phyloP scores from a whole-genome alignment of 2,888 invertebrate species.

The Scaptomyza reducta region DNA sequence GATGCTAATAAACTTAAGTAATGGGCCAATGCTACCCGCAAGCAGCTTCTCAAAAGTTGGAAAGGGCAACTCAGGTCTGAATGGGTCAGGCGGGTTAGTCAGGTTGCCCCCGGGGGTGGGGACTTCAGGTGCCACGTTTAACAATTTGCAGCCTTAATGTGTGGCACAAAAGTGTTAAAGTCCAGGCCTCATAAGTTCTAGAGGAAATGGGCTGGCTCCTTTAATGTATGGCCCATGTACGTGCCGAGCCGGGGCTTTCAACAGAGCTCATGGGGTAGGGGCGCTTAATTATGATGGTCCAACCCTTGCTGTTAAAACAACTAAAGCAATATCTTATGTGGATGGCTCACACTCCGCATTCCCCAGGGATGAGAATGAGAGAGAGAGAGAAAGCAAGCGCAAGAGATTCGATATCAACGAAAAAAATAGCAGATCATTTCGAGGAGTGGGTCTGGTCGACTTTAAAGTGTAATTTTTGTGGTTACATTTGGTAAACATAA shows the following conservation, averaged over 20 bases:
- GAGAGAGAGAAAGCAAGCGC: not conserved
- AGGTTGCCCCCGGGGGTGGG: slow-evolving; percentile 15
- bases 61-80: not conserved
- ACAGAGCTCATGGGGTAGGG: slow-evolving; percentile 14
- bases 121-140: slow-evolving; percentile 63
- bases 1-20: slow-evolving; percentile 77
- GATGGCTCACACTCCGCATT: not conserved
- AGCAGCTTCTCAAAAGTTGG: not conserved
- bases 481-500: slow-evolving; percentile 77
- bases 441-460: slow-evolving; percentile 23
- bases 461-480: slow-evolving; percentile 78
- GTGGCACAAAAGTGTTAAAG: slow-evolving; percentile 78
- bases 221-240: slow-evolving; percentile 71
- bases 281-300: slow-evolving; percentile 71
- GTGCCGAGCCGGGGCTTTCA: slow-evolving; percentile 64
- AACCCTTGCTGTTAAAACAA: slow-evolving; percentile 71
- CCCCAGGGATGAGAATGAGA: not conserved
- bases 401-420: slow-evolving; percentile 61
- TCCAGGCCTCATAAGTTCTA: slow-evolving; percentile 71
- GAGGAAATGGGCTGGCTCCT: slow-evolving; percentile 57
- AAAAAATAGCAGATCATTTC: slow-evolving; percentile 59
- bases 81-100: slow-evolving; percentile 8
- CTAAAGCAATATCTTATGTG: slow-evolving; percentile 68
- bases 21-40: slow-evolving; percentile 39
- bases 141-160: slow-evolving; percentile 77